Percentiles rank a stretch among this genome's conserved stretches.
Conservation (phyloP, 2,113 vertebrate species). For the Ammodytes marinus region DNA sequence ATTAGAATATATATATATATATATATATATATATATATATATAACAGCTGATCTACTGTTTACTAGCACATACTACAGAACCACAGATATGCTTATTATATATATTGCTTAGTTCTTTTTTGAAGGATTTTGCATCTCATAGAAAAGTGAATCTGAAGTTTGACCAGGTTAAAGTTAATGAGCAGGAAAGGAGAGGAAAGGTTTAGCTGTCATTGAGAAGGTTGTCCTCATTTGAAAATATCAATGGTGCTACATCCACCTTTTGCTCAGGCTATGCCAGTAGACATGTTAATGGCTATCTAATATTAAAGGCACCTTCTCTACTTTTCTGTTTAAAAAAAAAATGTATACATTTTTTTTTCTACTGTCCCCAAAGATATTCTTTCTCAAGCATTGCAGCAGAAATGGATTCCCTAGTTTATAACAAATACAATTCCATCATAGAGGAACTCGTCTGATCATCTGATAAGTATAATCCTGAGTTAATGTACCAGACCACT, state of each 20-base stretch:
- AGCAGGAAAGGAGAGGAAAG: background rate
- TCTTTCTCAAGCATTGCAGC: background rate
- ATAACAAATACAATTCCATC: constrained; percentile 31
- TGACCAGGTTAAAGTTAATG: too few species aligned
- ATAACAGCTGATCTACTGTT: background rate
- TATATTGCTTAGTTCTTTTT: background rate
- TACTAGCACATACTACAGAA: background rate
- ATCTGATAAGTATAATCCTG: constrained; percentile 29
- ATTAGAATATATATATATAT: too few species aligned
- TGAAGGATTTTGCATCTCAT: background rate
- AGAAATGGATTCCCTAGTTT: constrained; percentile 41
- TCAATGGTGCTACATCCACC: too few species aligned
- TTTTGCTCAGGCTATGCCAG: too few species aligned
- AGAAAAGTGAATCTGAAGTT: background rate
- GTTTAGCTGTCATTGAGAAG: background rate
- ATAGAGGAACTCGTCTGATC: constrained; percentile 26
- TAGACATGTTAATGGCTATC: too few species aligned
- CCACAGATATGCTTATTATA: too few species aligned
- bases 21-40: too few species aligned
- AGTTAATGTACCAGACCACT: constrained; percentile 43
- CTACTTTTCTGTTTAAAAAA: too few species aligned
- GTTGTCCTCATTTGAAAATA: background rate
- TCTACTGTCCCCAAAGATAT: background rate
- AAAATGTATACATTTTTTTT: too few species aligned
- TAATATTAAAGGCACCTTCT: background rate